Base-by-base conservation (phyloP, 2,797 vertebrate genomes). In the Oreonectes daqikongensis region DNA sequence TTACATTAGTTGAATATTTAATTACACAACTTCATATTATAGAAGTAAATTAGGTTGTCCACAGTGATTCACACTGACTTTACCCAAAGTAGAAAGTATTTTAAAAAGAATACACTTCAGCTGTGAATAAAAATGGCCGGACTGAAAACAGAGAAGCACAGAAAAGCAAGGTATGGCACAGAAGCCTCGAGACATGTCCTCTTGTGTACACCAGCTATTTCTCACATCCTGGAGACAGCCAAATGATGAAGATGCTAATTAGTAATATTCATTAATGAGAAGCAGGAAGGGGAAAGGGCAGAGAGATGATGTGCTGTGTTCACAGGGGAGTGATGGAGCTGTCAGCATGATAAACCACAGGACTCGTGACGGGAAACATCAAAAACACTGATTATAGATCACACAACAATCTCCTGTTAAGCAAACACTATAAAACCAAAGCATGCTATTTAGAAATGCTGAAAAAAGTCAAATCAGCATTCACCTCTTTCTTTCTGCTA, bases 181-280 rank as follows among this genome's bases (percentile, higher is more conserved):
- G 35, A 35, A 69, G 44, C 20, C n/a, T 30, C 40, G 64, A 66
- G 65, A 38, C 38, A 6, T 30, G 6, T 74, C 44, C 67, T 57
- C 55, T 57, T 18, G 63, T 61, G 24, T 52, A 11, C 44, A 64
- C 32, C 30, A 17, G 15, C 60, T 67, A 65, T 66, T 38, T 69
- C 50, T 73, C 57, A 69, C n/a, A 30, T 74, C 63, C 61, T 72
- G 38, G 26, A 82, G 26, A 30, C 35, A 84, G 72, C 20, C 69
- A 73, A 84, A 64, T 61, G 69, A 84, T 84, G 74, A 82, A 42
- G 50, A 40, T 35, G 4, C 79, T 85, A 86, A 89, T 90, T 87
- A 88, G 83, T 44, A 53, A 40, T 73, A 65, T 83, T 86, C 86
- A 89, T 86, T 87, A 83, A 71, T 22, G 42, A 82, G 75, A 60